These are phyloP conservation scores for Icerya purchasi DNA, from an alignment of 2,888 invertebrate species.

Conservation along the genomic window DNA sequence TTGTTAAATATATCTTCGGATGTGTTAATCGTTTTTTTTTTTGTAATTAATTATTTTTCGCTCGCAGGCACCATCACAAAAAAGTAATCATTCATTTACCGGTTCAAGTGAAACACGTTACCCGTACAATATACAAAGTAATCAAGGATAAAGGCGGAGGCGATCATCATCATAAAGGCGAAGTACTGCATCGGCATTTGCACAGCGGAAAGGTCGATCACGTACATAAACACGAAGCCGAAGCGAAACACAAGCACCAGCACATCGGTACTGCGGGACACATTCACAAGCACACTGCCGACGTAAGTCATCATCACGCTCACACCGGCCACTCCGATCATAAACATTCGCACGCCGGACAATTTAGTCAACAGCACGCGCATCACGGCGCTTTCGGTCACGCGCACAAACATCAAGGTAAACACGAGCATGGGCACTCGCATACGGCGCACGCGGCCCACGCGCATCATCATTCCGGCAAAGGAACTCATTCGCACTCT, in stretches of 20 bases:
- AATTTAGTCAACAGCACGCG: slow-evolving; percentile 21
- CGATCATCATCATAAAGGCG: slow-evolving; percentile 20
- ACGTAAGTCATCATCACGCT: slow-evolving; percentile 24
- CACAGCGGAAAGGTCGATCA: slow-evolving; percentile 19
- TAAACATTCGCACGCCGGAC: slow-evolving; percentile 27
- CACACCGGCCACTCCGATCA: slow-evolving; percentile 29
- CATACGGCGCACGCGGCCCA: slow-evolving; percentile 19
- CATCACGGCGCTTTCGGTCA: slow-evolving; percentile 14
- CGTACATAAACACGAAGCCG: slow-evolving; percentile 20
- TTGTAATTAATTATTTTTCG: neutral
- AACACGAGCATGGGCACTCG: neutral
- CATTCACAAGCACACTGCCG: slow-evolving; percentile 16
- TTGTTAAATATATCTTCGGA: no score
- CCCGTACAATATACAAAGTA: slow-evolving; percentile 47
- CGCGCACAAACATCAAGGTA: slow-evolving; percentile 4
- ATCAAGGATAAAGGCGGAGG: slow-evolving; percentile 22
- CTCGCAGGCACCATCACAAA: slow-evolving; percentile 24
- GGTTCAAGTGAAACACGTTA: slow-evolving; percentile 44
- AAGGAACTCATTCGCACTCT: slow-evolving; percentile 27
- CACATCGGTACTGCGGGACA: slow-evolving; percentile 13
- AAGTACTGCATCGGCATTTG: slow-evolving; percentile 10
- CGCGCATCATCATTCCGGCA: slow-evolving; percentile 29
- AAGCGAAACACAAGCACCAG: slow-evolving; percentile 19
- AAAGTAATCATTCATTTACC: slow-evolving; percentile 46
- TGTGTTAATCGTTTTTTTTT: neutral